Percentiles rank a stretch among this genome's conserved stretches.
Conservation (phyloP, 2,888 invertebrate species). For the Drosophila meridionalis region DNA sequence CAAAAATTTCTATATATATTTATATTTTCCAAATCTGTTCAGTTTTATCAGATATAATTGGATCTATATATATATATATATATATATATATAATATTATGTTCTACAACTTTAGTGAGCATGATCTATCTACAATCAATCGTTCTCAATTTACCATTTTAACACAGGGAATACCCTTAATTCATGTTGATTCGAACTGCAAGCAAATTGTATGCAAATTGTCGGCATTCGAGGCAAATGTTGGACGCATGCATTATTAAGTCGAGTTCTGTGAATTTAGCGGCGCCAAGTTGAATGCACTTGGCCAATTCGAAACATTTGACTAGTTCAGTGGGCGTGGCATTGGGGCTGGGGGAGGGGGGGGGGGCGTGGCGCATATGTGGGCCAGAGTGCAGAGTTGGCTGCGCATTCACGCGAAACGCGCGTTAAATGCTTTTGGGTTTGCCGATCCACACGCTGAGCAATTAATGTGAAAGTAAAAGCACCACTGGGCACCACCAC, state of each 20-base stretch:
- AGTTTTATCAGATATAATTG: neutral
- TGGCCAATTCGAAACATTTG: conserved; percentile 13
- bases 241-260: conserved; percentile 15
- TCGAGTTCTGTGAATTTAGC: conserved; percentile 17
- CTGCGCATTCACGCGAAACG: conserved; percentile 63
- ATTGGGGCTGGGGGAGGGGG: neutral
- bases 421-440: conserved; percentile 63
- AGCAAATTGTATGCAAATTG: conserved; percentile 13
- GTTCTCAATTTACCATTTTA: neutral
- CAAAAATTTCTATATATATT: too few species aligned
- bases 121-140: too few species aligned
- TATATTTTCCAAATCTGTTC: neutral
- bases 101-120: too few species aligned
- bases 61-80: too few species aligned
- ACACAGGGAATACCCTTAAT: conserved; percentile 2
- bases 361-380: neutral
- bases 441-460: conserved; percentile 21
- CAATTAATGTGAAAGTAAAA: conserved; percentile 69
- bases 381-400: conserved; percentile 23
- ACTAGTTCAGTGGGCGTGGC: neutral
- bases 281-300: conserved; percentile 56
- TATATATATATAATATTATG: too few species aligned
- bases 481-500: conserved; percentile 14
- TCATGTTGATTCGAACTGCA: too few species aligned
- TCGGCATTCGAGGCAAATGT: neutral